These are phyloP conservation scores for Idaea dimidiata DNA, from an alignment of 2,888 invertebrate species.

Conservation along the genomic window DNA sequence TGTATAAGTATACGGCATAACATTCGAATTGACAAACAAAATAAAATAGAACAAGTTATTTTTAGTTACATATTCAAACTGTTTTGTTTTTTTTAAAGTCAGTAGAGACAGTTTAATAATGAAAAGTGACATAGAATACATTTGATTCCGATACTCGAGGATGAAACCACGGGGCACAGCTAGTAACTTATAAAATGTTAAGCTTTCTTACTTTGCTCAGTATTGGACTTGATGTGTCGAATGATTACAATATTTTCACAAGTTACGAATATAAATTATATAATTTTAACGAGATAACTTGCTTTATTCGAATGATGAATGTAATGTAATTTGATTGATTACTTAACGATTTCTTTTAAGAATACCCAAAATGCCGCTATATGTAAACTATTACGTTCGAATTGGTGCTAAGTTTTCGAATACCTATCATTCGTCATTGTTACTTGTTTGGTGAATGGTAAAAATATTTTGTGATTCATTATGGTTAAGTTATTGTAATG, in stretches of 20 bases:
- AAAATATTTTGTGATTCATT: neutral
- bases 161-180: no score
- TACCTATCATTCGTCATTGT: conserved; percentile 1
- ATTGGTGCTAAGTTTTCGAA: neutral
- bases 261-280: neutral
- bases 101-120: no score
- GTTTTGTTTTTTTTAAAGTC: no score
- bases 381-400: neutral
- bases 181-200: neutral
- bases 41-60: no score
- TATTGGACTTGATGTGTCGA: neutral
- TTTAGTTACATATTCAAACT: no score
- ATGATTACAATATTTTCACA: neutral
- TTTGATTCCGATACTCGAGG: no score
- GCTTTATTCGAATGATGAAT: neutral
- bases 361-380: neutral
- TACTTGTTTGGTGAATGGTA: neutral
- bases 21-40: neutral
- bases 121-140: no score
- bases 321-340: neutral
- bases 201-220: neutral
- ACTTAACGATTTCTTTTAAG: neutral
- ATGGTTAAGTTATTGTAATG: neutral
- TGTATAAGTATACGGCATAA: neutral
- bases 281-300: neutral